Evolutionary conservation across 2,888 invertebrate genomes (phyloP).

Genomic region (Xestia c-nigrum): DNA sequence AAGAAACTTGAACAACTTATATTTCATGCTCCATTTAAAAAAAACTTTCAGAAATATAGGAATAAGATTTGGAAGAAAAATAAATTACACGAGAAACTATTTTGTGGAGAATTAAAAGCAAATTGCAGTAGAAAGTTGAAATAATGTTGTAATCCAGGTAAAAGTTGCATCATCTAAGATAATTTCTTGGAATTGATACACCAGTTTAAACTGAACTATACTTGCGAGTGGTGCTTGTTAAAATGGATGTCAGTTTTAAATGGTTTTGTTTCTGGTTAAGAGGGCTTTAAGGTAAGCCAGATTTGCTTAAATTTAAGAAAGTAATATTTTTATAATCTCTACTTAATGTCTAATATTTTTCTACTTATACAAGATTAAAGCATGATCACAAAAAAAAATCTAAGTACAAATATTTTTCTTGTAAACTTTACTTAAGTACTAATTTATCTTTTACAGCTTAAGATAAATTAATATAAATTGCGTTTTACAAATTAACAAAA

Average conservation of each 20-base stretch:
- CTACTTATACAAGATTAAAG: not conserved
- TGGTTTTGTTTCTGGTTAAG: conserved; percentile 2
- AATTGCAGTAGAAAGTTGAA: conserved; percentile 36
- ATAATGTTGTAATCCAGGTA: conserved; percentile 24
- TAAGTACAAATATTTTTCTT: not conserved
- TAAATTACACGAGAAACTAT: not conserved
- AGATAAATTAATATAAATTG: not conserved
- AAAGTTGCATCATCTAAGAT: conserved; percentile 41
- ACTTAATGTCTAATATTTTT: not conserved
- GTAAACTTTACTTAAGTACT: not conserved
- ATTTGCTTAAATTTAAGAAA: not conserved
- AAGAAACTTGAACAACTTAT: not conserved
- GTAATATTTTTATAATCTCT: not conserved
- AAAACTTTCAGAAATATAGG: not conserved
- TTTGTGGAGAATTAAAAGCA: not conserved
- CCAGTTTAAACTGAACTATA: not conserved
- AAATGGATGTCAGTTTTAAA: not conserved
- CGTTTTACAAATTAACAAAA: conserved; percentile 3
- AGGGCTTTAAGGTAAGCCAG: not conserved
- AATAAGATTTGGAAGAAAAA: not conserved
- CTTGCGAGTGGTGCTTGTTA: not conserved
- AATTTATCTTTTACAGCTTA: not conserved
- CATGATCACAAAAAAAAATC: not conserved
- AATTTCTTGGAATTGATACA: conserved; percentile 27
- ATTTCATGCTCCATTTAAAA: not conserved